Percentiles rank a stretch among this genome's conserved stretches.
phyloP scores from a whole-genome alignment of 2,888 invertebrate genomes.

The Drosophila histrio region DNA sequence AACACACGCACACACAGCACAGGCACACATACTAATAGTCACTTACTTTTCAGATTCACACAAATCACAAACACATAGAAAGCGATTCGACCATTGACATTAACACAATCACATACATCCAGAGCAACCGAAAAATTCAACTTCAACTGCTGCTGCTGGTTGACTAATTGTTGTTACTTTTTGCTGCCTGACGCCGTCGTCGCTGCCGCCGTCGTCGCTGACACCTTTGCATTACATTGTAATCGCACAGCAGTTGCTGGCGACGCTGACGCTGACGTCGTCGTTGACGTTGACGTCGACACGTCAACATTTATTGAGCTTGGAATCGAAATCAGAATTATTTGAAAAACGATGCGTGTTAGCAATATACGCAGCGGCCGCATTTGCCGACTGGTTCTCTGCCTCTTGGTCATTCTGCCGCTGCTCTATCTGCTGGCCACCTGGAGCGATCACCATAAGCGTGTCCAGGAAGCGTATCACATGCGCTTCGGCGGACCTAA shows the following conservation, averaged over 20 bases:
- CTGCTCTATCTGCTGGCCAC: constrained; percentile 87
- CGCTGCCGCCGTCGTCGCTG: constrained; percentile 1
- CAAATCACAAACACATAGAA: constrained; percentile 19
- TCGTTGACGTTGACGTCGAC: constrained; percentile 20
- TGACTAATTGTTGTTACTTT: constrained; percentile 28
- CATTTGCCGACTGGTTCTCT: constrained; percentile 86
- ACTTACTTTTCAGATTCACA: constrained; percentile 41
- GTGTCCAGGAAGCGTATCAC: constrained; percentile 79
- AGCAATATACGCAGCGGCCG: constrained; percentile 87
- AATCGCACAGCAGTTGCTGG: constrained; percentile 9
- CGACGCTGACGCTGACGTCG: constrained; percentile 3
- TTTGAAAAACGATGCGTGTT: constrained; percentile 85
- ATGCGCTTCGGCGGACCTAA: constrained; percentile 72
- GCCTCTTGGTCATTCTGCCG: constrained; percentile 86
- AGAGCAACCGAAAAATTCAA: constrained; percentile 37
- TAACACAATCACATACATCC: constrained; percentile 19
- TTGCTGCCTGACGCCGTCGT: constrained; percentile 1
- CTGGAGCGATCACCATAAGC: constrained; percentile 86
- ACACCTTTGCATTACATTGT: constrained; percentile 29
- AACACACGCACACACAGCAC: constrained; percentile 6
- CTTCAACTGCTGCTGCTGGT: constrained; percentile 17
- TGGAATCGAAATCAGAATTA: background rate
- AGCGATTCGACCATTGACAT: constrained; percentile 26
- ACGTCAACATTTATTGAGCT: constrained; percentile 40
- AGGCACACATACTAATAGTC: constrained; percentile 25